A percentile compares a stretch with the other conserved stretches of the same genome.
phyloP scores from a whole-genome alignment of 2,888 invertebrate genomes.

The Drosophila colorata region DNA sequence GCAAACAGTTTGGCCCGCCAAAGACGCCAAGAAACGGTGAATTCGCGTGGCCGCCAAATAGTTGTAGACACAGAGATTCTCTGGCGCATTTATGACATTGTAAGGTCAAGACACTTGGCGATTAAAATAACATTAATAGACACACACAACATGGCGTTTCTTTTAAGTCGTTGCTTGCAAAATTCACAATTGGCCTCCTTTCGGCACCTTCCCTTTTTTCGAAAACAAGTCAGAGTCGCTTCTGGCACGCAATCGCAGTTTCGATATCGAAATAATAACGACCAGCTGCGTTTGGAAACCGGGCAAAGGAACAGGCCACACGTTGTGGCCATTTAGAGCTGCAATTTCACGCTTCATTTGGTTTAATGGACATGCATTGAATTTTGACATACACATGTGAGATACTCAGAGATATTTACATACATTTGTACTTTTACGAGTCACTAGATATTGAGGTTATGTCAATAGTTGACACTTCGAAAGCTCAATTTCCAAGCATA shows the following conservation, averaged over 20 bases:
- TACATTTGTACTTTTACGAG: slow-evolving; percentile 13
- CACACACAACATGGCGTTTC: slow-evolving; percentile 34
- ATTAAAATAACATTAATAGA: slow-evolving; percentile 56
- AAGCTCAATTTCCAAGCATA: too few species aligned
- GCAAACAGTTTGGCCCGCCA: slow-evolving; percentile 80
- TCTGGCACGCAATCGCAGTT: slow-evolving; percentile 20
- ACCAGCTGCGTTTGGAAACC: slow-evolving; percentile 18
- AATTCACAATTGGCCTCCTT: neutral
- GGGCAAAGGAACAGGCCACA: neutral
- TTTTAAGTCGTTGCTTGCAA: slow-evolving; percentile 16
- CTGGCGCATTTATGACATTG: slow-evolving; percentile 28
- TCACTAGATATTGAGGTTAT: neutral
- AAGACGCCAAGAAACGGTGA: slow-evolving; percentile 40
- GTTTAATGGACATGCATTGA: slow-evolving; percentile 1
- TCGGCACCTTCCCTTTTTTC: slow-evolving; percentile 8
- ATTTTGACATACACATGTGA: neutral
- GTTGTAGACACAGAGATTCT: slow-evolving; percentile 11
- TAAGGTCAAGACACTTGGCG: slow-evolving; percentile 36
- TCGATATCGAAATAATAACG: slow-evolving; percentile 9
- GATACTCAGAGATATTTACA: slow-evolving; percentile 4
- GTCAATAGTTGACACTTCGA: neutral
- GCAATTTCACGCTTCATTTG: slow-evolving; percentile 55
- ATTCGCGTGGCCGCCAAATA: neutral
- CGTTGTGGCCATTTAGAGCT: slow-evolving; percentile 10
- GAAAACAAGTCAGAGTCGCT: neutral